Percentiles rank a stretch among this genome's conserved stretches.
Conservation (phyloP, 1,140 invertebrate species). For the Lutraria rhynchaena region DNA sequence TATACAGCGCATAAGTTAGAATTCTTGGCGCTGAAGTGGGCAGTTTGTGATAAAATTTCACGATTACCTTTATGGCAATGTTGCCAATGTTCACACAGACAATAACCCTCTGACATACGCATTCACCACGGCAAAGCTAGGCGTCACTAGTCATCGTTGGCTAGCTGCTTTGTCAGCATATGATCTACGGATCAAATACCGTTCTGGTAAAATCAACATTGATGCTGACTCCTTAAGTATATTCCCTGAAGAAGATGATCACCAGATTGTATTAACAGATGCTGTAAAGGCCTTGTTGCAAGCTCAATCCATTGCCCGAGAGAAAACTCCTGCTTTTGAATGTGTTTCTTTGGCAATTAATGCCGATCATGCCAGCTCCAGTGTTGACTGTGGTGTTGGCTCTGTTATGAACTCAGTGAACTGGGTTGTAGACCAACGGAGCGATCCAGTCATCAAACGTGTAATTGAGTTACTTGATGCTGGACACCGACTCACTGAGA, state of each 20-base stretch:
- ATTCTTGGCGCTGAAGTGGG: constrained; percentile 47
- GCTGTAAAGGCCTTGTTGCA: neutral
- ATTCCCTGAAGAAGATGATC: neutral
- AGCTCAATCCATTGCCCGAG: neutral
- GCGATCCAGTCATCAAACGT: neutral
- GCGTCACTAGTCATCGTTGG: neutral
- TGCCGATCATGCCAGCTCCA: neutral
- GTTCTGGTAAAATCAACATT: neutral
- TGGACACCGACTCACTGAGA: neutral
- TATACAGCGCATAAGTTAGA: constrained; percentile 57
- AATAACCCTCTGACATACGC: constrained; percentile 3
- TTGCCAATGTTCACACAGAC: neutral
- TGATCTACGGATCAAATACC: neutral
- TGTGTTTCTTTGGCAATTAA: neutral
- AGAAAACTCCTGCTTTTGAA: neutral
- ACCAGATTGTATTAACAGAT: neutral
- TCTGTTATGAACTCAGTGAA: neutral
- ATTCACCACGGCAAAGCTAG: neutral
- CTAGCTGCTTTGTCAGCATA: neutral
- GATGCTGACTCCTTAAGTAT: neutral
- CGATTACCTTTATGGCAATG: no score
- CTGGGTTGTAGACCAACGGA: neutral
- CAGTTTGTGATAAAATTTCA: neutral
- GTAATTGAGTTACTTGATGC: neutral
- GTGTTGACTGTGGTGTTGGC: neutral